Base-by-base conservation (phyloP, 2,113 vertebrate genomes). In the Triplophysa siluroides region DNA sequence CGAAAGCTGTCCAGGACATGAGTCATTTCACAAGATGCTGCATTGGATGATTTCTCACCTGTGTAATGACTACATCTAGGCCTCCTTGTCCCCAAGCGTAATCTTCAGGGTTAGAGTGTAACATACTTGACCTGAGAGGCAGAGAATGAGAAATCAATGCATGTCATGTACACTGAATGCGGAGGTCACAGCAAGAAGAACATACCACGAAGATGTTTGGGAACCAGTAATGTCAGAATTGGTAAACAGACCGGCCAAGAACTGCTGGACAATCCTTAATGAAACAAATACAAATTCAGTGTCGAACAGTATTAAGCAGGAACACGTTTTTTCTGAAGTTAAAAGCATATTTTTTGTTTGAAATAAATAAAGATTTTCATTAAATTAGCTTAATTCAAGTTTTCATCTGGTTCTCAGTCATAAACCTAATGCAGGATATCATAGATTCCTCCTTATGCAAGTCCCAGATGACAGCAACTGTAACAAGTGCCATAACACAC, bases 51-150 rank as follows among this genome's bases (percentile, higher is more conserved):
- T 84, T 26, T 77, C 78, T 93, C 85, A 98, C 97, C 95, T 98
- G 96, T 71, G 96, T 96, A 86, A 99, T 94, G 78, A 97, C 95
- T 14, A 93, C 90, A 23, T 98, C 95, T 0, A 97, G 93, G 85
- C 95, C 96, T 52, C 95, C 95, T 88, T 97, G 97, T 86, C 97
- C 96, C 97, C 97, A 99, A 0, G 95, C 96, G 2, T 98, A 98
- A 84, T 98, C 97, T 65, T 93, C 96, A 0, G 95, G 96, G 79
- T 94, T 98, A 0, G 94, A 97, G 84, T 97, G 93, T 90, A 99
- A 87, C 92, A 96, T 94, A 73, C 93, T 94, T 1, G 93, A 93
- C 93, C 95, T 97, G 88, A 86, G 21, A 70, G 58, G 68, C 13
- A 65, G 66, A 41, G 24, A 50, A 45, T 0, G 26, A 74, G 45